phyloP scores from a whole-genome alignment of 2,113 vertebrate genomes.

The Calidris pygmaea region DNA sequence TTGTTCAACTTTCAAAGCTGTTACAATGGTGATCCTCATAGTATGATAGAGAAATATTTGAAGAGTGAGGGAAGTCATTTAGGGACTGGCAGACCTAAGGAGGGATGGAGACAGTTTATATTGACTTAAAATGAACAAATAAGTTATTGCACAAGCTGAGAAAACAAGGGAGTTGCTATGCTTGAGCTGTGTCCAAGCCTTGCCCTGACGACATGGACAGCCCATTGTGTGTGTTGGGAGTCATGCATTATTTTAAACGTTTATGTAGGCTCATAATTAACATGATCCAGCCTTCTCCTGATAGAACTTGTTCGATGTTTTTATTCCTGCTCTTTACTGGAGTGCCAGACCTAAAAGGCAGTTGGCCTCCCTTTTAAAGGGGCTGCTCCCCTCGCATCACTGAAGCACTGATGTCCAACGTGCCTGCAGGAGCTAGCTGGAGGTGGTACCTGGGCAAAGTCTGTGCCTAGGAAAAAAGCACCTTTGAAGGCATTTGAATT shows the following conservation, averaged over 20 bases:
- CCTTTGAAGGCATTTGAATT: background rate
- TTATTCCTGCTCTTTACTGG: background rate
- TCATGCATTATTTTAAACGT: background rate
- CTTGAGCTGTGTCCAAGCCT: background rate
- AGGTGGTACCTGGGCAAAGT: background rate
- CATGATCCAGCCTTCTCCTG: conserved; percentile 14
- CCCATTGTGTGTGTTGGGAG: background rate
- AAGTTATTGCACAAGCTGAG: background rate
- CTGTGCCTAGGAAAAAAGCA: background rate
- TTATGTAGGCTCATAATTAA: background rate
- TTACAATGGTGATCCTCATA: background rate
- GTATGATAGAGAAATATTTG: background rate
- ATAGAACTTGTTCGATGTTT: background rate
- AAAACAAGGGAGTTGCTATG: background rate
- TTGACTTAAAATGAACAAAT: conserved; percentile 10
- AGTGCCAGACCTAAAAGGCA: background rate
- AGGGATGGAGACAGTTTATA: background rate
- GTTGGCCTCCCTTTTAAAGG: background rate
- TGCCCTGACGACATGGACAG: background rate
- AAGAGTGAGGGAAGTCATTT: background rate
- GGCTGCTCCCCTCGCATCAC: background rate
- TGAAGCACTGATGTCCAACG: accelerated
- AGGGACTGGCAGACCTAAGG: background rate
- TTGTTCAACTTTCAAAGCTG: background rate
- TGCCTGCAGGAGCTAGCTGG: background rate